These are phyloP conservation scores for Plotosus lineatus DNA, from an alignment of 2,113 vertebrate genomes.

Conservation along the genomic window DNA sequence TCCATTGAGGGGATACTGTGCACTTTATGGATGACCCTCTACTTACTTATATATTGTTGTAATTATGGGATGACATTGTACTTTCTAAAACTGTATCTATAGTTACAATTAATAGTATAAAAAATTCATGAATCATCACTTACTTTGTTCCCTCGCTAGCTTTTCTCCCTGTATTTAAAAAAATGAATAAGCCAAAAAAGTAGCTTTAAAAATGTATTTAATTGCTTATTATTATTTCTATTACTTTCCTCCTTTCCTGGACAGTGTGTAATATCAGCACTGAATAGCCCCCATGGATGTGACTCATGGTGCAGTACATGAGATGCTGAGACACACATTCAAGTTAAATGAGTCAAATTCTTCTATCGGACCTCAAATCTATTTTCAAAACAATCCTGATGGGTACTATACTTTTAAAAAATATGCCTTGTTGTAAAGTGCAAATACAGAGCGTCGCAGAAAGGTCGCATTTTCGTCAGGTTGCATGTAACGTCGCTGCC, in stretches of 20 bases:
- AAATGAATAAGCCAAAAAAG: neutral
- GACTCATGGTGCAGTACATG: neutral
- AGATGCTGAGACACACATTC: neutral
- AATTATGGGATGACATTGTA: neutral
- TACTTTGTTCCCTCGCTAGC: neutral
- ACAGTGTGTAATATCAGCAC: neutral
- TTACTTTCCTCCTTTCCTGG: too few relatives aligned
- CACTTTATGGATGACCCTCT: too few relatives aligned
- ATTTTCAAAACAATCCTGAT: neutral
- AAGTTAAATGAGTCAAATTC: constrained; percentile 7
- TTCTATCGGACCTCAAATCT: neutral
- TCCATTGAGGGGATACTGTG: too few relatives aligned
- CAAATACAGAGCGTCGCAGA: too few relatives aligned
- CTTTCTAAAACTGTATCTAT: neutral
- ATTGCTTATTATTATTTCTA: too few relatives aligned
- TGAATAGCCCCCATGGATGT: neutral
- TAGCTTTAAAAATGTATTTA: too few relatives aligned
- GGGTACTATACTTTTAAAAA: neutral
- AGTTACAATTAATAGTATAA: neutral
- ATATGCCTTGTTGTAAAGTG: neutral
- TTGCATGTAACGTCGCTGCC: too few relatives aligned
- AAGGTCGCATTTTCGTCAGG: too few relatives aligned
- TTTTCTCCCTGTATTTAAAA: neutral
- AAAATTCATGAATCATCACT: neutral
- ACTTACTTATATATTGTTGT: neutral